phyloP scores from a whole-genome alignment of 2,797 vertebrate genomes.

The Enteromius paludinosus region DNA sequence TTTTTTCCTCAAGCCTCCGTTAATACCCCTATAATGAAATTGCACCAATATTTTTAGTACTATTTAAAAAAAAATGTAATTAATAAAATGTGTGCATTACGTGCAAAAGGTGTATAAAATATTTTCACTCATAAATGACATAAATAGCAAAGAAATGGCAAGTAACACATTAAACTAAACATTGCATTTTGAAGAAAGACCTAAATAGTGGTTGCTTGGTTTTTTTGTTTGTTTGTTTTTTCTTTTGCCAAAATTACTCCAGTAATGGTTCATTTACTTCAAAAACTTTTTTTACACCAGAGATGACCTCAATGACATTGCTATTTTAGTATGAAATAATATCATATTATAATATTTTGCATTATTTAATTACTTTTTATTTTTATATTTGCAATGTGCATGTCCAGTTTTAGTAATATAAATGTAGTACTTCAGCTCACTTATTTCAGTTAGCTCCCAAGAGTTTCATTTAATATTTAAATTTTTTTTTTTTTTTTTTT shows the following conservation, averaged over 20 bases:
- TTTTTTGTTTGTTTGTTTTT: background rate
- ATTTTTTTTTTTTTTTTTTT: background rate
- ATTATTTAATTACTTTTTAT: background rate
- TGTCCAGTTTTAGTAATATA: background rate
- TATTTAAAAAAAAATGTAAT: no score
- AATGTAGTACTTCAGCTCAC: background rate
- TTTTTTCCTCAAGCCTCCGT: no score
- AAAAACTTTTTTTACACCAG: background rate
- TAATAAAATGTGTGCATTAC: no score
- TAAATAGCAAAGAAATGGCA: background rate
- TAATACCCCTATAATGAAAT: background rate
- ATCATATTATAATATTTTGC: background rate
- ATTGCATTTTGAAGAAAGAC: background rate
- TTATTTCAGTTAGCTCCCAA: background rate
- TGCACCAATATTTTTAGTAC: background rate
- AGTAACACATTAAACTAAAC: background rate
- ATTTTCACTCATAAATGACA: background rate
- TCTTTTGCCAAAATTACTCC: background rate
- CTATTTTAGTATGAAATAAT: background rate
- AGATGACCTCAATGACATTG: background rate
- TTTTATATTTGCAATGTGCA: background rate
- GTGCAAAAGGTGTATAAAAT: background rate
- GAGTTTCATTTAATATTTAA: background rate
- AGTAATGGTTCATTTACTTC: background rate
- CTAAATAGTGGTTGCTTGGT: background rate